phyloP scores from a whole-genome alignment of 2,888 invertebrate species.

The Octodonta nipae region DNA sequence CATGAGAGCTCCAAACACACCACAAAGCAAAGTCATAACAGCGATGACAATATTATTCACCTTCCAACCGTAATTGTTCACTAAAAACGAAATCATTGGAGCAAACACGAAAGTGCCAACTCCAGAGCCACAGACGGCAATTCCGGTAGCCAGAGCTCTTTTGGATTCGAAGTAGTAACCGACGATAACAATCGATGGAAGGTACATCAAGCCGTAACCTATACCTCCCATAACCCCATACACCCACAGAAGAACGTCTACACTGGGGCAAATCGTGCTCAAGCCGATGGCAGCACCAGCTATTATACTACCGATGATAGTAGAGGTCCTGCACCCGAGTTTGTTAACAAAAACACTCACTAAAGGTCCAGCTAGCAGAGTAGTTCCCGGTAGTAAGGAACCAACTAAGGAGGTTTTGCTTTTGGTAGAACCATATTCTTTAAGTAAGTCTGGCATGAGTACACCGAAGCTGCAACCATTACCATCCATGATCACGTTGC shows the following conservation, averaged over 20 bases:
- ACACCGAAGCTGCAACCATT: conserved; percentile 96
- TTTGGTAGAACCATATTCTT: conserved; percentile 73
- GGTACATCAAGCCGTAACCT: conserved; percentile 35
- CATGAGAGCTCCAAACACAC: conserved; percentile 76
- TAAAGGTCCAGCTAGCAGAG: conserved; percentile 85
- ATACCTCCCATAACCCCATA: conserved; percentile 56
- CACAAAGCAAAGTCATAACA: conserved; percentile 79
- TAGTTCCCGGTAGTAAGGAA: conserved; percentile 86
- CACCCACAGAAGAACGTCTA: conserved; percentile 78
- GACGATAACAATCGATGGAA: conserved; percentile 92
- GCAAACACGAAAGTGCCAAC: conserved; percentile 91
- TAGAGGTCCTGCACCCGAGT: conserved; percentile 86
- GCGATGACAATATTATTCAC: conserved; percentile 73
- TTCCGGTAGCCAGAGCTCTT: conserved; percentile 84
- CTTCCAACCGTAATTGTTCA: conserved; percentile 77
- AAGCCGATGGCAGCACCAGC: conserved; percentile 73
- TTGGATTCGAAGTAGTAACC: conserved; percentile 95
- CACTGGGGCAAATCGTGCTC: conserved; percentile 70
- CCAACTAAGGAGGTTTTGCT: conserved; percentile 88
- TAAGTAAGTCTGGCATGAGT: conserved; percentile 67
- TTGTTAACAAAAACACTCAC: conserved; percentile 93
- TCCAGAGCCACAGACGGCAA: conserved; percentile 91
- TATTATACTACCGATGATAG: conserved; percentile 79
- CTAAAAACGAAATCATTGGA: conserved; percentile 67
- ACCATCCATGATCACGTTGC: conserved; percentile 95